Evolutionary conservation across 2,797 vertebrate species (phyloP), one percentile per base, ranked within the genome.

Genomic region (Geotrypetes seraphini): DNA sequence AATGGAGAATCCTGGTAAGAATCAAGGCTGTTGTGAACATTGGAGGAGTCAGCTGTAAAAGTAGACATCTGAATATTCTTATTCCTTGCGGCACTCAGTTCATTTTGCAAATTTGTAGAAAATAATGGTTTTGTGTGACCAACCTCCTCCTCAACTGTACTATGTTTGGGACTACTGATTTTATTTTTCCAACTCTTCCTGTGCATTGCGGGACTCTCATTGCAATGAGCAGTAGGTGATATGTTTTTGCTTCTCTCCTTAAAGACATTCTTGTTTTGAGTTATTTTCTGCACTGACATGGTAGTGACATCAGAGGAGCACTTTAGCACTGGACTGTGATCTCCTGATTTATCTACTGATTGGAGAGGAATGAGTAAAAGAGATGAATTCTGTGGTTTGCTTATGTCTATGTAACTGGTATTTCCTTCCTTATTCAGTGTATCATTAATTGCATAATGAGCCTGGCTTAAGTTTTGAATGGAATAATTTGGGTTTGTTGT

Each of bases 401-500:
- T 16, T 1, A 10, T 26, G 12, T 62, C 40, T 32, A 10, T 41
- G 40, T 39, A 29, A 26, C 33, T 14, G 26, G 43, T 33, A 22
- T 16, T 32, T 25, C 27, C 56, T 16, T 50, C 16, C 1, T 58
- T 69, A 50, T 68, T 54, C 12, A 62, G 69, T 50, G 80, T 79
- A 36, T 83, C 57, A 33, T 64, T 73, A 53, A 56, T 67, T 43
- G 71, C 42, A 3, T 73, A 76, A 1, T 54, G 71, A 40, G 63
- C 76, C 7, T 65, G 43, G 19, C 55, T 63, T 28, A 68, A 23
- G 38, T 57, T 65, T 66, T 71, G 78, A 55, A 56, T 67, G 18
- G 73, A 69, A 53, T 65, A 69, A 47, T 69, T 80, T 36, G 65
- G 33, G 39, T 57, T 69, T 35, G 60, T 60, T 70, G 60, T 78